Evolutionary conservation across 2,888 invertebrate genomes (phyloP).

Genomic region (Oxycera nigricornis): DNA sequence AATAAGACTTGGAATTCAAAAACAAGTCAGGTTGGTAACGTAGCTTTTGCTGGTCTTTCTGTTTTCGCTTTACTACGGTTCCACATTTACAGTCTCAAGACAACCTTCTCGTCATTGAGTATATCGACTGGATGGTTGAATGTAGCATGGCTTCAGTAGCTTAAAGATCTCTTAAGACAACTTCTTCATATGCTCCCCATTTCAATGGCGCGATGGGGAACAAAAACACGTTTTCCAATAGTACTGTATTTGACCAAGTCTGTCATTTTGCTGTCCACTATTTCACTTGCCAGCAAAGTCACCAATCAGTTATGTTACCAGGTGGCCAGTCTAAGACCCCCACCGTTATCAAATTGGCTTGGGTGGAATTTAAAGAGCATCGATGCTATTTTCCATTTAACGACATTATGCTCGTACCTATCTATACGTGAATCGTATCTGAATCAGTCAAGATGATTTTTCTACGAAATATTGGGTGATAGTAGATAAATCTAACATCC

Average conservation of each 20-base stretch:
- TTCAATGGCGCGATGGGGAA: not conserved
- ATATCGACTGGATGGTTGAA: not conserved
- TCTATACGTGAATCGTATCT: too few species aligned
- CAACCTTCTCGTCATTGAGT: constrained; percentile 10
- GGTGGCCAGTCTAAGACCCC: not conserved
- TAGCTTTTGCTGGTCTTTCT: not conserved
- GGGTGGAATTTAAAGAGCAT: not conserved
- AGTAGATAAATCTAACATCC: too few species aligned
- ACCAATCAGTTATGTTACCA: not conserved
- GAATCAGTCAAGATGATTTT: too few species aligned
- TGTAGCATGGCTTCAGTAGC: not conserved
- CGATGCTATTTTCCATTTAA: not conserved
- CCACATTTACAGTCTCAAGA: constrained; percentile 5
- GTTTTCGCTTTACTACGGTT: not conserved
- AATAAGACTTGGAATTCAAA: not conserved
- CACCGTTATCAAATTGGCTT: not conserved
- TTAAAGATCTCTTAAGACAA: not conserved
- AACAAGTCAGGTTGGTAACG: constrained; percentile 12
- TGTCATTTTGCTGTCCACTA: not conserved
- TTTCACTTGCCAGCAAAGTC: not conserved
- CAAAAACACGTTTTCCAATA: not conserved
- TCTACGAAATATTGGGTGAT: too few species aligned
- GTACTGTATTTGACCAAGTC: not conserved
- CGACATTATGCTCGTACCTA: not conserved
- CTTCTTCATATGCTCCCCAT: not conserved